Evolutionary conservation across 2,113 vertebrate genomes (phyloP), one percentile per base, ranked within the genome.

Genomic region (Fulmarus glacialis): DNA sequence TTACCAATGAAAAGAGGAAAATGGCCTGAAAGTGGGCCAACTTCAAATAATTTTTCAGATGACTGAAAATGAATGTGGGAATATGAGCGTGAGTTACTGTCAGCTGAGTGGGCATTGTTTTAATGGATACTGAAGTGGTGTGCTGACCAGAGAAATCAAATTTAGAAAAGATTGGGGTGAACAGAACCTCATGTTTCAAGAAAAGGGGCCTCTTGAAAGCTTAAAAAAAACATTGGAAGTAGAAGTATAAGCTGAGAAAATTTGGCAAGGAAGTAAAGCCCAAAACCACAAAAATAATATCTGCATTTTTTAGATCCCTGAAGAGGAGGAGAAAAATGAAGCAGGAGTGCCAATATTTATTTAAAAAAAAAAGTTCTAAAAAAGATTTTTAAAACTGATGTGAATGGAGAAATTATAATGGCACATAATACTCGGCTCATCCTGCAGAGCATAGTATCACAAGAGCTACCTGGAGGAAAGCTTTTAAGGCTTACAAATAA

Each of bases 211-310:
- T 96, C 97, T 86, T 67, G 89, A 97, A 96, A 95, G 50, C 87
- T 96, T 90, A 82, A 93, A 85, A 96, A 95, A 95, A 97, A 80
- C 67, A 93, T 50, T 97, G 91, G 48, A 94, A 88, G 45, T 89
- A 94, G 62, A 96, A 94, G 62, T 87, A 85, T 91, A 93, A 96
- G 71, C 70, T 90, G 70, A 90, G 84, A 91, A 83, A 95, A 90
- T 82, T 90, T 97, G 97, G 95, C 91, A 95, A 86, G 84, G 89
- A 93, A 95, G 73, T 85, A 93, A 87, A 91, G 78, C 73, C 78
- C n/a, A 55, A 96, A 96, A 62, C 95, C 97, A 94, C 97, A 97
- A 97, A 97, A 97, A 97, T 97, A 95, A 93, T 96, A 97, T 97
- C 96, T 96, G 67, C 96, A 94, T 96, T 93, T 96, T 97, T 97